Evolutionary conservation across 2,113 vertebrate species (phyloP).

Genomic region (Apistogramma diplotaenia): DNA sequence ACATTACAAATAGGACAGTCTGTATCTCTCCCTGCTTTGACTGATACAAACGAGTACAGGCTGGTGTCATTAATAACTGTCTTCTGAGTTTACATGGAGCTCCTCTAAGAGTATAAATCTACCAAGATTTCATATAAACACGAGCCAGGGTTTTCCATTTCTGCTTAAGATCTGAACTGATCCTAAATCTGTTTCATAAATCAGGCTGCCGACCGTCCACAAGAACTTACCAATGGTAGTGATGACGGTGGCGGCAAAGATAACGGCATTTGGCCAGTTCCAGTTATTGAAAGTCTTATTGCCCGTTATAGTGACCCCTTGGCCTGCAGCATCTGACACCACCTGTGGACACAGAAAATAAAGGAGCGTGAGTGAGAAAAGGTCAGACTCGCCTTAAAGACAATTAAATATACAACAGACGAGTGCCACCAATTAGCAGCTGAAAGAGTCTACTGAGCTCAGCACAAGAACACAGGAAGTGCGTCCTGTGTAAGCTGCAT

Average conservation of each 20-base stretch:
- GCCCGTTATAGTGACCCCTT: slow-evolving; percentile 93
- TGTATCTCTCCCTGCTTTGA: background rate
- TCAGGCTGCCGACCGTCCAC: background rate
- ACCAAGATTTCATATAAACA: background rate
- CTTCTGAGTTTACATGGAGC: background rate
- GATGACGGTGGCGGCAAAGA: slow-evolving; percentile 97
- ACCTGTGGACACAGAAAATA: slow-evolving; percentile 71
- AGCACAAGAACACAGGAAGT: slow-evolving; percentile 14
- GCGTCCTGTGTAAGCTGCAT: slow-evolving; percentile 2
- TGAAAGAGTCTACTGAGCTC: background rate
- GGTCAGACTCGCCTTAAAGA: background rate
- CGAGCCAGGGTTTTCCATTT: background rate
- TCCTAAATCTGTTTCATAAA: background rate
- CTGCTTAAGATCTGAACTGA: background rate
- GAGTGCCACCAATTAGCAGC: background rate
- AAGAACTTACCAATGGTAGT: slow-evolving; percentile 89
- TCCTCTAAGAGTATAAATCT: background rate
- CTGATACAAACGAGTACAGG: background rate
- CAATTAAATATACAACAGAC: background rate
- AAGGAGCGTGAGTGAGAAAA: background rate
- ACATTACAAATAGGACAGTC: background rate
- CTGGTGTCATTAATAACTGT: background rate
- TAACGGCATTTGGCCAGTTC: slow-evolving; percentile 99
- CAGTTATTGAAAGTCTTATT: slow-evolving; percentile 96
- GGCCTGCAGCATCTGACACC: slow-evolving; percentile 89